Evolutionary conservation across 2,113 vertebrate genomes (phyloP), one percentile per base, ranked within the genome.

Genomic region (Antigone vipio): DNA sequence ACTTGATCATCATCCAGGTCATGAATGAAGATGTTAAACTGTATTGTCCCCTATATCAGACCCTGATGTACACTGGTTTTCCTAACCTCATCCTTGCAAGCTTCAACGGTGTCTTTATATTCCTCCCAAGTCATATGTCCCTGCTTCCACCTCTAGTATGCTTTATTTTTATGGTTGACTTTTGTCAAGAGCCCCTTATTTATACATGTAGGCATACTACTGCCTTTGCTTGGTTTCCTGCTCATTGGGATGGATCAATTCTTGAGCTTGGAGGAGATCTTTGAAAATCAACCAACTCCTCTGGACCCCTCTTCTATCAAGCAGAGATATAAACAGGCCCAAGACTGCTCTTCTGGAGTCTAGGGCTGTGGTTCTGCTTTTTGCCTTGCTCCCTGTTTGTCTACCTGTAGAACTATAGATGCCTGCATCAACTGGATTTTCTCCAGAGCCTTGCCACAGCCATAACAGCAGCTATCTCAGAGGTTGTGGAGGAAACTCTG

Each of bases 81-180:
- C 44, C 44, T 66, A 45, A 56, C 9, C 7, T 66, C 12, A 75
- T 30, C 20, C 15, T 29, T 72, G 15, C 23, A 52, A 52, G 8
- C 4, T 49, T 76, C 9, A 2, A 26, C 15, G 22, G 16, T 35
- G 7, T 66, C 29, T 40, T 63, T 49, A 6, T 32, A n/a, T 77
- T 77, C 34, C 29, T 56, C 11, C 16, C 24, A 85, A 79, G 21
- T 35, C 7, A 22, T 26, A 34, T 0, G 0, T 49, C 15, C 26
- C 26, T 88, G 16, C 2, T 17, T 58, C 11, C 6, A 14, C 53
- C 12, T 34, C 11, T 60, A 45, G 9, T 45, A 52, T n/a, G 13
- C 6, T 88, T 66, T 47, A 62, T 45, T 75, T 87, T 80, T 72
- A 35, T 5, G 4, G n/a, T 23, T 44, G 5, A 15, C 8, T 52